These are phyloP conservation scores for Hyposoter didymator DNA, from an alignment of 2,888 invertebrate genomes.

Conservation along the genomic window DNA sequence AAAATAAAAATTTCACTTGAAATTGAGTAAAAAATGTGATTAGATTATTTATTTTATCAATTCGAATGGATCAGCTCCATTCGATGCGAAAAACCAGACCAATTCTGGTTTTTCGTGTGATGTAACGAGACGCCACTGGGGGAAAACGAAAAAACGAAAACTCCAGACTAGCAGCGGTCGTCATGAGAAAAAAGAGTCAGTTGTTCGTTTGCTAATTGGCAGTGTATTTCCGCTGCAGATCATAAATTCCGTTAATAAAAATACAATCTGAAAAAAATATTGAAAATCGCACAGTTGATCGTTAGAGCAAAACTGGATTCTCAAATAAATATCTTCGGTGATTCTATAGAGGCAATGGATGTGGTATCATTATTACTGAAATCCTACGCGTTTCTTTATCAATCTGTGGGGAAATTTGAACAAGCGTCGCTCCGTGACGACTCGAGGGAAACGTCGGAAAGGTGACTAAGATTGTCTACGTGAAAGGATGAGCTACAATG, in stretches of 20 bases:
- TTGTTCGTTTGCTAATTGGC: too few relatives aligned
- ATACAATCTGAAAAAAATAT: too few relatives aligned
- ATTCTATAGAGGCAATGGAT: not conserved
- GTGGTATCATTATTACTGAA: not conserved
- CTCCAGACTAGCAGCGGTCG: too few relatives aligned
- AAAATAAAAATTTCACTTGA: not conserved
- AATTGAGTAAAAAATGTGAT: not conserved
- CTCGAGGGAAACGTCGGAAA: constrained; percentile 6
- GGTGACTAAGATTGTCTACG: constrained; percentile 14
- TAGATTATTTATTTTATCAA: not conserved
- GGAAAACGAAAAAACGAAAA: too few relatives aligned
- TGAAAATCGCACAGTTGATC: not conserved
- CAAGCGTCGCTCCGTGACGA: constrained; percentile 17
- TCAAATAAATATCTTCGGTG: not conserved
- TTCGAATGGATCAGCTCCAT: not conserved
- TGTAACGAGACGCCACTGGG: too few relatives aligned
- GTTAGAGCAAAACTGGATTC: not conserved
- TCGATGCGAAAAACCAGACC: not conserved
- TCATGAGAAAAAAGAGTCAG: too few relatives aligned
- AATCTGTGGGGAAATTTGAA: constrained; percentile 47
- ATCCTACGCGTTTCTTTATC: constrained; percentile 46
- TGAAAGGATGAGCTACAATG: constrained; percentile 24
- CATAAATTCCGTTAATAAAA: too few relatives aligned
- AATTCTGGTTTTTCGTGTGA: too few relatives aligned
- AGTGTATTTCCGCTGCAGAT: too few relatives aligned